These are phyloP conservation scores for Acrossocheilus fasciatus DNA, from an alignment of 2,797 vertebrate species.

Conservation along the genomic window DNA sequence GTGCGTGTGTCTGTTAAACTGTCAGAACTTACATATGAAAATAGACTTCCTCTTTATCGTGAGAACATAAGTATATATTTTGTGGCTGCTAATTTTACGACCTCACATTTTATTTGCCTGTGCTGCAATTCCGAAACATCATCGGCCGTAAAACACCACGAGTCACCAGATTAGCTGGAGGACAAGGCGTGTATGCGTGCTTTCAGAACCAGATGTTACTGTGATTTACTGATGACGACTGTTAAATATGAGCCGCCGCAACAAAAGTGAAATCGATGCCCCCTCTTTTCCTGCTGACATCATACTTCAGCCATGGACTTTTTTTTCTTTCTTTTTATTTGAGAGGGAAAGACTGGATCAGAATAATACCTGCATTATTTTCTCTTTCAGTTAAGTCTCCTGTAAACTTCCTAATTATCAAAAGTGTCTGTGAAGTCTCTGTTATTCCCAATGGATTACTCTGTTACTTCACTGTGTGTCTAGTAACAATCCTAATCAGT, in stretches of 20 bases:
- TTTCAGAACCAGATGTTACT: conserved; percentile 60
- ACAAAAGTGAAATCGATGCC: conserved; percentile 43
- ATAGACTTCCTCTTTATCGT: conserved; percentile 75
- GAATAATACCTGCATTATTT: background rate
- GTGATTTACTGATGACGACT: conserved; percentile 50
- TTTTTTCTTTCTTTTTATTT: background rate
- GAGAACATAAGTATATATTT: conserved; percentile 83
- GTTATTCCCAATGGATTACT: background rate
- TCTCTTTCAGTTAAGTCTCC: background rate
- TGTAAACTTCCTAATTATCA: background rate
- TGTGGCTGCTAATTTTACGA: conserved; percentile 84
- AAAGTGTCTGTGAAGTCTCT: background rate
- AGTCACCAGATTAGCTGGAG: conserved; percentile 73
- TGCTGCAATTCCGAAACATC: conserved; percentile 78
- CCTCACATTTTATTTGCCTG: conserved; percentile 81
- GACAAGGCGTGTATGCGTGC: conserved; percentile 58
- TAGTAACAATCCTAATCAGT: background rate
- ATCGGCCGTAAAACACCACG: conserved; percentile 78
- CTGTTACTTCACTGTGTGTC: too few relatives aligned
- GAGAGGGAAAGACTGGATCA: background rate
- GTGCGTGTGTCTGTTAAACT: conserved; percentile 43
- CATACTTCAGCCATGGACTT: background rate
- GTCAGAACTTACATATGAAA: conserved; percentile 66
- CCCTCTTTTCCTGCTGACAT: background rate
- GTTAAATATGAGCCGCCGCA: conserved; percentile 37